Evolutionary conservation across 2,888 invertebrate species (phyloP), one percentile per base, ranked within the genome.

Genomic region (Thereva nobilitata): DNA sequence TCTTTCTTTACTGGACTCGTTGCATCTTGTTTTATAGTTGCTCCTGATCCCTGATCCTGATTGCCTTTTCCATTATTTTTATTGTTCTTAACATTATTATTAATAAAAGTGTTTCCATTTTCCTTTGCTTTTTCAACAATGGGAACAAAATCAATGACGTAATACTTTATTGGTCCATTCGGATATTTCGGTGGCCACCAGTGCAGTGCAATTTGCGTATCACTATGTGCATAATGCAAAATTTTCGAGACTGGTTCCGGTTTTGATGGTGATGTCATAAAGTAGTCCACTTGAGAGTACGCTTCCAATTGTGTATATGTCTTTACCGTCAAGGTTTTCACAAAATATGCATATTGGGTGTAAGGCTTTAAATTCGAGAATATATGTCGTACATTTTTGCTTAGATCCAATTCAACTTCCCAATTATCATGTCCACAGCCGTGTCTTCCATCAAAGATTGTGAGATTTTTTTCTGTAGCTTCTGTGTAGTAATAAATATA

Each of bases 291-390:
- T 7, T 86, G 81, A 74, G 94, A 94, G 79, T 92, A 91, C 2
- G 92, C 95, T 41, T 95, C 94, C 56, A 84, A 84, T 73, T 73
- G 72, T 56, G 72, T 65, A 34, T 85, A 85, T 77, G 91, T 90
- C 57, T 89, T 88, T 9, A 93, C 89, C 2, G 93, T 94, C 75
- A 93, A 90, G 0, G 97, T 95, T 82, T 93, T 92, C 1, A 97
- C 92, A 78, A 95, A 99, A 71, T 89, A 90, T 0, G 96, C 98
- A 82, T 99, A 99, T 72, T 91, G 89, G 0, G 96, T 96, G 80
- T 86, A 92, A 0, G 96, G 93, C 73, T 89, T 89, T n/a, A 97
- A 84, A 67, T 86, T 84, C 1, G 86, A 81, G 42, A 94, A 77
- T 7, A 86, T 81, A 72, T 87, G 83, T 73, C 84, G 83, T 23